A percentile compares a stretch with the other conserved stretches of the same genome.
phyloP scores from a whole-genome alignment of 2,113 vertebrate genomes.

The Embiotoca jacksoni region DNA sequence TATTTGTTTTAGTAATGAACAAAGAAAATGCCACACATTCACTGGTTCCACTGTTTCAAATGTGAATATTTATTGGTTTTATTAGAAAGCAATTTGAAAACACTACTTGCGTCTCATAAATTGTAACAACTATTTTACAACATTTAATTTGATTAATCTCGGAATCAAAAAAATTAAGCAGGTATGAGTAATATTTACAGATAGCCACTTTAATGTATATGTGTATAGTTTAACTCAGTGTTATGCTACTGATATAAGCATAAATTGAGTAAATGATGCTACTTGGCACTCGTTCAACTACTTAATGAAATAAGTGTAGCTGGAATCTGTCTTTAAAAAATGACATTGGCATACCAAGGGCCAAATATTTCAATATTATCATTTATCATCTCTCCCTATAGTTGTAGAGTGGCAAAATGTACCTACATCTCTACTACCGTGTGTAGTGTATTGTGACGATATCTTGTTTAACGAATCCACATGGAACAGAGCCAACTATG shows the following conservation, averaged over 20 bases:
- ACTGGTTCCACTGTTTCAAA: too few relatives aligned
- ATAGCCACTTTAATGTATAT: not conserved
- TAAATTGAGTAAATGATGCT: constrained; percentile 1
- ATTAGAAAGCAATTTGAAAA: too few relatives aligned
- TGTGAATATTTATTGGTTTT: too few relatives aligned
- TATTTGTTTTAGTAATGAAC: not conserved
- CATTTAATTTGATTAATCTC: not conserved
- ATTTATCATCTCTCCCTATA: constrained; percentile 10
- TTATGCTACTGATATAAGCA: not conserved
- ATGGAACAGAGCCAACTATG: not conserved
- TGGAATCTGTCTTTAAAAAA: constrained; percentile 16
- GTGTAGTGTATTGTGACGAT: not conserved
- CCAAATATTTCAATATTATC: constrained; percentile 5
- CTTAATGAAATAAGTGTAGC: constrained; percentile 36
- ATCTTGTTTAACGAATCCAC: not conserved
- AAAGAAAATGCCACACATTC: too few relatives aligned
- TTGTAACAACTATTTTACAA: not conserved
- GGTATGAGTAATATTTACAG: too few relatives aligned
- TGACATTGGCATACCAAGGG: not conserved
- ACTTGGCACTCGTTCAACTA: constrained; percentile 1
- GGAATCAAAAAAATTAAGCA: too few relatives aligned
- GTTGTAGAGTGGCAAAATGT: not conserved
- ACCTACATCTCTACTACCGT: not conserved
- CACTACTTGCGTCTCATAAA: not conserved
- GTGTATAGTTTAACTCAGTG: not conserved